Percentiles rank a stretch among this genome's conserved stretches.
Conservation (phyloP, 2,797 vertebrate species). For the Bucorvus abyssinicus region DNA sequence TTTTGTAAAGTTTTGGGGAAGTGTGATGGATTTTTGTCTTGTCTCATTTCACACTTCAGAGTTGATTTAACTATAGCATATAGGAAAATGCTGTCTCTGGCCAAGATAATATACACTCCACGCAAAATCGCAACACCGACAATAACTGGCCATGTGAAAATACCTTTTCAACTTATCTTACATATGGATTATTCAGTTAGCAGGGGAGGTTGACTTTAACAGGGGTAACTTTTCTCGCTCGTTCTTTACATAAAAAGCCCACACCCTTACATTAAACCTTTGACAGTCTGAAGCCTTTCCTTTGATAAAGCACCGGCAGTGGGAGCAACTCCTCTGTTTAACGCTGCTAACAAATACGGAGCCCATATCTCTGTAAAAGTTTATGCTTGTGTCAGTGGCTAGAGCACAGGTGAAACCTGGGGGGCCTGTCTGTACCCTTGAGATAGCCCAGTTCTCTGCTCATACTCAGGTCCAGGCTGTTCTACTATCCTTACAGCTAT, state of each 20-base stretch:
- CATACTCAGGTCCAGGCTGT: accelerated
- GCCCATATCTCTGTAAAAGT: background rate
- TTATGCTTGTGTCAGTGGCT: background rate
- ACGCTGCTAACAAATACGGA: background rate
- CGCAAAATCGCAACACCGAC: background rate
- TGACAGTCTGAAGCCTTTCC: background rate
- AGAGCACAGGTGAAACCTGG: background rate
- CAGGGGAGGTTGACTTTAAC: background rate
- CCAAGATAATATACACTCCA: background rate
- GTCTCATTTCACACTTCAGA: constrained; percentile 31
- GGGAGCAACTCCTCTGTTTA: background rate
- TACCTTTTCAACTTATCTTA: background rate
- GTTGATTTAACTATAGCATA: constrained; percentile 5
- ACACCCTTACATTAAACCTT: background rate
- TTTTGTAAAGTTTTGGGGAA: background rate
- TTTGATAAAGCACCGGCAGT: background rate
- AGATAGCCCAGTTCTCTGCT: background rate
- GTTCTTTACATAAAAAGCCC: background rate
- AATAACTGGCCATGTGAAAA: constrained; percentile 6
- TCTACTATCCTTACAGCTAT: background rate
- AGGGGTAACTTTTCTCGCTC: background rate
- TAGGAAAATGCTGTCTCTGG: constrained; percentile 9
- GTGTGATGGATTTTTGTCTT: background rate
- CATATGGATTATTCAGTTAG: constrained; percentile 16
- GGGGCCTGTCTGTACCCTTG: background rate